Conservation (phyloP, 2,888 invertebrate species). For the Hemicrepidius hirtus region DNA sequence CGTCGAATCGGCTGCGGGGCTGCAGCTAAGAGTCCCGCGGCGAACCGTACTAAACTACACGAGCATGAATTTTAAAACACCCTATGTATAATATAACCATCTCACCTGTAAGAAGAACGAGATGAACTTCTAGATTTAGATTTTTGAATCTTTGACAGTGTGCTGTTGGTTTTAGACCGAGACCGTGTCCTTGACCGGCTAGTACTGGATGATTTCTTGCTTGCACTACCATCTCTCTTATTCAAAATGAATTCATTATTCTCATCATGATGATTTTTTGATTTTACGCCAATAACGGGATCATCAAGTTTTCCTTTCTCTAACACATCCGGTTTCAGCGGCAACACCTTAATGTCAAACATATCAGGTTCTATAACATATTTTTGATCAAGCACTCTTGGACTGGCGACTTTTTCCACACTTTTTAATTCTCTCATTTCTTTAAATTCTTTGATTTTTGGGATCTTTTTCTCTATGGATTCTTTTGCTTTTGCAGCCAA, state of each 20-base stretch:
- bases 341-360: conserved; percentile 68
- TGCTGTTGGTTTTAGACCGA: conserved; percentile 61
- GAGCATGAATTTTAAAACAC: no score
- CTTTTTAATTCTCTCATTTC: conserved; percentile 6
- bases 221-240: conserved; percentile 41
- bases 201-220: conserved; percentile 62
- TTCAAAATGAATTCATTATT: conserved; percentile 49
- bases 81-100: background rate
- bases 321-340: conserved; percentile 59
- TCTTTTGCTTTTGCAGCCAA: conserved; percentile 84
- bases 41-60: no score
- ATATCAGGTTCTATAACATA: conserved; percentile 63
- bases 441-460: conserved; percentile 55
- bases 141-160: conserved; percentile 58
- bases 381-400: conserved; percentile 30
- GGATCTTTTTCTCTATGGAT: conserved; percentile 76
- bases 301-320: conserved; percentile 47
- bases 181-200: conserved; percentile 64
- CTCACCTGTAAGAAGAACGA: conserved; percentile 71
- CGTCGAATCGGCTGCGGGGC: no score
- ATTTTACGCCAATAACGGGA: background rate
- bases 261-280: conserved; percentile 42
- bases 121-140: conserved; percentile 72
- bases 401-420: conserved; percentile 24
- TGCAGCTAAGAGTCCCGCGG: no score